phyloP scores from a whole-genome alignment of 2,113 vertebrate genomes.

The Hippoglossus stenolepis region DNA sequence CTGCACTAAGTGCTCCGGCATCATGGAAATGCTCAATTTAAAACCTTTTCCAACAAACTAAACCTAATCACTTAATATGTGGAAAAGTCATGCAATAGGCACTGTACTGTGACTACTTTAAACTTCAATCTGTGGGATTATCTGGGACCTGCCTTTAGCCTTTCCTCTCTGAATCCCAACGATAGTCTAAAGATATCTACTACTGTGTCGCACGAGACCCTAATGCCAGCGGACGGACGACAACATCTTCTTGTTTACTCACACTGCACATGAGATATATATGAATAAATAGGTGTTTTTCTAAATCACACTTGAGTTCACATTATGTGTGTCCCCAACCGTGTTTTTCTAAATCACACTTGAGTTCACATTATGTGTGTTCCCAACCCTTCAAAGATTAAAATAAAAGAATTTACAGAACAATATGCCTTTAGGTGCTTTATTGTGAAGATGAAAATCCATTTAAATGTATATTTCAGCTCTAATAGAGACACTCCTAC shows the following conservation, averaged over 20 bases:
- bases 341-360: too few relatives aligned
- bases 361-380: background rate
- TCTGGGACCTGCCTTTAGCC: conserved; percentile 55
- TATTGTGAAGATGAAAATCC: conserved; percentile 23
- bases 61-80: conserved; percentile 32
- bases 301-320: background rate
- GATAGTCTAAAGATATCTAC: conserved; percentile 72
- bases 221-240: conserved; percentile 55
- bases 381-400: background rate
- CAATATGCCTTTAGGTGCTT: conserved; percentile 12
- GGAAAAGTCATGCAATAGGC: conserved; percentile 25
- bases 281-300: background rate
- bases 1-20: background rate
- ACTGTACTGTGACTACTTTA: conserved; percentile 40
- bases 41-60: conserved; percentile 3
- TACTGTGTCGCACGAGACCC: conserved; percentile 42
- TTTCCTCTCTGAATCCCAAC: conserved; percentile 44
- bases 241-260: conserved; percentile 25
- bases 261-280: too few relatives aligned
- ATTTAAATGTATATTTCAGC: conserved; percentile 23
- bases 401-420: conserved; percentile 22
- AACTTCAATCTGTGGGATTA: conserved; percentile 74
- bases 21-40: background rate
- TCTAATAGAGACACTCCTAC: conserved; percentile 13
- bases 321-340: background rate